Conservation (phyloP, 1,140 invertebrate genomes). For the Tribolium madens region DNA sequence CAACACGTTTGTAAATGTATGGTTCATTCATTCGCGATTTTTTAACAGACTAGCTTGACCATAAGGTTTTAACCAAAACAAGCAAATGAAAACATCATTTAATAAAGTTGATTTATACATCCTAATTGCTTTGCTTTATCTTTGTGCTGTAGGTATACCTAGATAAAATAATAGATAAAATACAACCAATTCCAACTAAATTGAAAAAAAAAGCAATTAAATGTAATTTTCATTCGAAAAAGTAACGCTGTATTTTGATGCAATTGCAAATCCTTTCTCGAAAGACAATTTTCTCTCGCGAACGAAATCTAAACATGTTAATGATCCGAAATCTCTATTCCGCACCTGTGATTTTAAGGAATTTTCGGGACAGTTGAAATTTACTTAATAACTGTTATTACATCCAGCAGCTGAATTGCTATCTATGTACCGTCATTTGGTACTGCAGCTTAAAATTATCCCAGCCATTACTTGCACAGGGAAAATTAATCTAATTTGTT, state of each 20-base stretch:
- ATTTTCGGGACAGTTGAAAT: constrained; percentile 40
- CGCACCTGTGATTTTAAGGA: constrained; percentile 43
- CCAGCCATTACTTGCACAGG: background rate
- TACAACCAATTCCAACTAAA: too few relatives aligned
- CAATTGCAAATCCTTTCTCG: background rate
- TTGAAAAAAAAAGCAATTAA: too few relatives aligned
- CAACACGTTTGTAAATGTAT: background rate
- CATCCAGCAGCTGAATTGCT: background rate
- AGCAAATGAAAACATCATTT: too few relatives aligned
- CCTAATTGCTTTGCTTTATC: too few relatives aligned
- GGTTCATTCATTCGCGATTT: background rate
- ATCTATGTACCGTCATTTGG: constrained; percentile 10
- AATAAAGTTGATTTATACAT: too few relatives aligned
- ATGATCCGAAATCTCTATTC: constrained; percentile 29
- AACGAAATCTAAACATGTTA: constrained; percentile 20
- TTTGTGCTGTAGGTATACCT: too few relatives aligned
- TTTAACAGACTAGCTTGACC: background rate
- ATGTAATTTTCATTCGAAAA: too few relatives aligned
- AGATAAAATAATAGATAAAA: too few relatives aligned
- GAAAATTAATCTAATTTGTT: constrained; percentile 23
- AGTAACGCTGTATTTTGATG: too few relatives aligned
- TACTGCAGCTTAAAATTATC: constrained; percentile 14
- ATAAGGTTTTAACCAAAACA: too few relatives aligned
- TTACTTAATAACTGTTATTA: constrained; percentile 44
- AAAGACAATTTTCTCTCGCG: background rate